These are phyloP conservation scores for Anser brachyrhynchus DNA, from an alignment of 2,113 vertebrate genomes.

Conservation along the genomic window DNA sequence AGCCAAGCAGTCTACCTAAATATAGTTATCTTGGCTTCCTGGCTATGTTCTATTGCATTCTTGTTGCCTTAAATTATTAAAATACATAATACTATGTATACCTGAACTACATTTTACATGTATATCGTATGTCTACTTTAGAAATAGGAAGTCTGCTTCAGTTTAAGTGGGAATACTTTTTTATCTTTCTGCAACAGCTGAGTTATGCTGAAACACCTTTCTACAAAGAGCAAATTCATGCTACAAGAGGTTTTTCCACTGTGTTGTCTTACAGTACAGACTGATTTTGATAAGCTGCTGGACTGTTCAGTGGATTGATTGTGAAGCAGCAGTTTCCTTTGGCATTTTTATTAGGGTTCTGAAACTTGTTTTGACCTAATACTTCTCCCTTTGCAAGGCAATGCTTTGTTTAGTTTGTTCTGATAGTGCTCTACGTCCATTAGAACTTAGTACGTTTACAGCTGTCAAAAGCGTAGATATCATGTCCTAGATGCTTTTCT, in stretches of 20 bases:
- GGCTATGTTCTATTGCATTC: not conserved
- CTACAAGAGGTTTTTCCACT: not conserved
- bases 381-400: not conserved
- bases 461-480: not conserved
- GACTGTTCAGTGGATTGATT: not conserved
- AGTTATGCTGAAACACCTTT: not conserved
- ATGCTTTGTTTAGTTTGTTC: not conserved
- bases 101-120: not conserved
- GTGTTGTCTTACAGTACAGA: not conserved
- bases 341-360: not conserved
- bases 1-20: fast-evolving
- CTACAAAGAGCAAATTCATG: not conserved
- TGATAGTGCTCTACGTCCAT: not conserved
- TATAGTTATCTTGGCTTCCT: not conserved
- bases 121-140: not conserved
- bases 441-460: not conserved
- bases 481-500: not conserved
- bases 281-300: not conserved
- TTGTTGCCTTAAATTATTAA: not conserved
- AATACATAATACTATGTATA: not conserved
- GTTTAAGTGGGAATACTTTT: not conserved
- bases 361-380: not conserved
- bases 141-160: not conserved
- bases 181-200: not conserved
- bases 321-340: not conserved